Evolutionary conservation across 1,140 invertebrate species (phyloP).

Genomic region (Drosophila paulistorum): DNA sequence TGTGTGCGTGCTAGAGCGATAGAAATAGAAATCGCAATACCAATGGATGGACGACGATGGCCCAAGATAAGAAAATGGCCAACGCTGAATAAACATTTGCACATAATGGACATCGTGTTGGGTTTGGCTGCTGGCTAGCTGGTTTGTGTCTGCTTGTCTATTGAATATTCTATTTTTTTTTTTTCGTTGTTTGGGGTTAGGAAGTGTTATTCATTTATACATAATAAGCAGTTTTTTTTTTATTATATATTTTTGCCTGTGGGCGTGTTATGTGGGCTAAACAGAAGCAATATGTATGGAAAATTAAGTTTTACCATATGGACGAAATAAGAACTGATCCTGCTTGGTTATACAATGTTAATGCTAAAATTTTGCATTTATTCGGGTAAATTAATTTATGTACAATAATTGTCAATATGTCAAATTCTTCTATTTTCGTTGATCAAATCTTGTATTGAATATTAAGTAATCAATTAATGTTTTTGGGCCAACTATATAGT

Average conservation of each 20-base stretch:
- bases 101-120: constrained; percentile 70
- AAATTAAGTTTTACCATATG: constrained; percentile 36
- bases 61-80: constrained; percentile 63
- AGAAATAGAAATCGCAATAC: constrained; percentile 16
- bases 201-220: constrained; percentile 47
- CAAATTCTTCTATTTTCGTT: too few relatives aligned
- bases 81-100: constrained; percentile 68
- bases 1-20: constrained; percentile 23
- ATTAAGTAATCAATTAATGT: too few relatives aligned
- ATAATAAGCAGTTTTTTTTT: constrained; percentile 59
- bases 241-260: constrained; percentile 3
- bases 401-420: neutral
- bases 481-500: too few relatives aligned
- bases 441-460: too few relatives aligned
- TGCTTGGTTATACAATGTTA: neutral
- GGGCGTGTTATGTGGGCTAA: constrained; percentile 38
- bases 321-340: neutral
- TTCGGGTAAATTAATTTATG: neutral
- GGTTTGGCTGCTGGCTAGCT: neutral
- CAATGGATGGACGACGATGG: constrained; percentile 42
- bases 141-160: constrained; percentile 5
- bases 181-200: constrained; percentile 32
- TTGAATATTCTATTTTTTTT: neutral
- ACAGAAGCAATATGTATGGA: constrained; percentile 33
- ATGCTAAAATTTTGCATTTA: neutral